phyloP scores from a whole-genome alignment of 2,113 vertebrate species.

The Psilopsiagon aurifrons region DNA sequence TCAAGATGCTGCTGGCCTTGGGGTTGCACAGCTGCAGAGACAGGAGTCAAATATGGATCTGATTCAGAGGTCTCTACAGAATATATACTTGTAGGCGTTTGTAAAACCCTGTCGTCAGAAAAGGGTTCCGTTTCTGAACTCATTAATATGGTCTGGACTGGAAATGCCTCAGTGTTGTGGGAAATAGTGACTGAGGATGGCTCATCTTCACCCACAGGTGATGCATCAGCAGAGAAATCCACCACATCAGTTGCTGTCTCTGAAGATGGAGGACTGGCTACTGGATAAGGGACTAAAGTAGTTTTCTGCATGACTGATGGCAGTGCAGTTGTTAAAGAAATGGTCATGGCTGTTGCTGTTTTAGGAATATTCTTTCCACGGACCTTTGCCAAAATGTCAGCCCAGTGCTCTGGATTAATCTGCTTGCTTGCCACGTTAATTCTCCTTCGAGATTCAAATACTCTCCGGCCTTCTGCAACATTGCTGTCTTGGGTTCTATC shows the following conservation, averaged over 20 bases:
- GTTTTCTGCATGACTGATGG: not conserved
- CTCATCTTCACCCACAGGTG: slow-evolving; percentile 59
- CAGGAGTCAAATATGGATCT: not conserved
- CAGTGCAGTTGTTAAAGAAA: not conserved
- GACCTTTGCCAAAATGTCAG: slow-evolving; percentile 88
- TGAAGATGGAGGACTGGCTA: not conserved
- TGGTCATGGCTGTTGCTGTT: slow-evolving; percentile 25
- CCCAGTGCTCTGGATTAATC: slow-evolving; percentile 89
- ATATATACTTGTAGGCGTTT: not conserved
- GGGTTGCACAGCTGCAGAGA: not conserved
- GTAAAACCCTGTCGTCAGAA: not conserved
- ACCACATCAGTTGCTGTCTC: not conserved
- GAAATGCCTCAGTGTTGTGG: not conserved
- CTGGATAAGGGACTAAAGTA: not conserved
- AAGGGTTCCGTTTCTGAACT: not conserved
- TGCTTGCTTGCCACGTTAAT: slow-evolving; percentile 81
- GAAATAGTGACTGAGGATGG: slow-evolving; percentile 11
- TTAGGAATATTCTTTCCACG: slow-evolving; percentile 77
- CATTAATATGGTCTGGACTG: not conserved
- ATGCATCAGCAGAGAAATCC: slow-evolving; percentile 69
- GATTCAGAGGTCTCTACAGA: not conserved
- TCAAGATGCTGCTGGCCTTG: not conserved
- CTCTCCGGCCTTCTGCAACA: slow-evolving; percentile 73
- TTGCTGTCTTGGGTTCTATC: slow-evolving; percentile 58
- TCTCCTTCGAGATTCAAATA: slow-evolving; percentile 78